phyloP scores from a whole-genome alignment of 2,888 invertebrate genomes.

The Tipula lateralis region DNA sequence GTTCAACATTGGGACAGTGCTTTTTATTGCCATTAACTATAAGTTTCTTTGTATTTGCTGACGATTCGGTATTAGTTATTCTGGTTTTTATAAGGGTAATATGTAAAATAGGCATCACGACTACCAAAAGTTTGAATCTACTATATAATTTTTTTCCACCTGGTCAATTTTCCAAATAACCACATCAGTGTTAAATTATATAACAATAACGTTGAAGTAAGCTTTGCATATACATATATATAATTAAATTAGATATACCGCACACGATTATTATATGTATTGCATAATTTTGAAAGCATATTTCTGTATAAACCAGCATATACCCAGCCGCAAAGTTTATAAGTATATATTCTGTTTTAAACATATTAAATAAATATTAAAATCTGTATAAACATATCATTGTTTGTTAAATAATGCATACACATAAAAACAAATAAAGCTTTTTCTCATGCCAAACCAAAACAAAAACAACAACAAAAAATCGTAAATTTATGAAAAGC shows the following conservation, averaged over 20 bases:
- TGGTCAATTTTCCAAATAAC: not conserved
- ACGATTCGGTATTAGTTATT: too few species aligned
- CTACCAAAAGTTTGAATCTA: too few species aligned
- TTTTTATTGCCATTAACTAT: too few species aligned
- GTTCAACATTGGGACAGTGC: too few species aligned
- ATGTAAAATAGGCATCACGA: too few species aligned
- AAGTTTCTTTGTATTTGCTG: too few species aligned
- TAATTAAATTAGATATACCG: not conserved
- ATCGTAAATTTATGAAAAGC: not conserved
- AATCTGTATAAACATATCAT: not conserved
- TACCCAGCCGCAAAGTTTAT: not conserved
- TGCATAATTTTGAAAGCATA: not conserved
- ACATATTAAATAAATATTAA: not conserved
- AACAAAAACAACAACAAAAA: not conserved
- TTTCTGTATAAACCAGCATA: not conserved
- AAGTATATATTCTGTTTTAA: not conserved
- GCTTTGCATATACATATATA: not conserved
- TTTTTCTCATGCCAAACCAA: not conserved
- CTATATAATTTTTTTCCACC: not conserved
- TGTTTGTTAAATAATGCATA: conserved; percentile 1
- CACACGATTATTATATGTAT: not conserved
- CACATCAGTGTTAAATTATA: not conserved
- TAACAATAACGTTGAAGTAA: not conserved
- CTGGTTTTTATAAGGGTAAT: too few species aligned
- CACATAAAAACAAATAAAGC: not conserved